Evolutionary conservation across 2,113 vertebrate species (phyloP).

Genomic region (Strix aluco): DNA sequence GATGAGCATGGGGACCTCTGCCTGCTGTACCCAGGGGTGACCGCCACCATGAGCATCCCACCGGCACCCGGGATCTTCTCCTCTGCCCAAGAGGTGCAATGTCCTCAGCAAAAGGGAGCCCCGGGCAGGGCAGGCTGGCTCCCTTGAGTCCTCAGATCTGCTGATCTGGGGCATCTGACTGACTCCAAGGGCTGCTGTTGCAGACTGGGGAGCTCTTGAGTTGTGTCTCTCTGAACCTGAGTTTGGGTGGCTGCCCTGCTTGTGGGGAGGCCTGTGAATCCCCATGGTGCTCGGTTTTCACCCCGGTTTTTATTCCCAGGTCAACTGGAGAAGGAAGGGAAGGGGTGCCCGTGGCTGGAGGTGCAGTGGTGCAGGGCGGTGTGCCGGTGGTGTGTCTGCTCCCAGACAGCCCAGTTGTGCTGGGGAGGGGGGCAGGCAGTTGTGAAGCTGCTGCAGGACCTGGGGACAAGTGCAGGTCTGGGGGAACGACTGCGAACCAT

Average conservation of each 20-base stretch:
- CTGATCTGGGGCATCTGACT: neutral
- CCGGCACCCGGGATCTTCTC: neutral
- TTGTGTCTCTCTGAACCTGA: neutral
- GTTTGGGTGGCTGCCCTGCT: neutral
- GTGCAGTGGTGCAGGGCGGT: accelerated
- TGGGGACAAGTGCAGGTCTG: accelerated
- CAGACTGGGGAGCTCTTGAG: neutral
- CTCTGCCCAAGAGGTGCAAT: neutral
- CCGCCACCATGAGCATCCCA: neutral
- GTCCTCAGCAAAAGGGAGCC: neutral
- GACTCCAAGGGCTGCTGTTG: neutral
- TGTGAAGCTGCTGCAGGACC: neutral
- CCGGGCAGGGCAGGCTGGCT: neutral
- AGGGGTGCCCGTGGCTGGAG: accelerated
- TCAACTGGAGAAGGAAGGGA: neutral
- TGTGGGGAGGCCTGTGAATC: neutral
- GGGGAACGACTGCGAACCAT: accelerated
- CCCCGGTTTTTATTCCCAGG: neutral
- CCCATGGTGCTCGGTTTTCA: neutral
- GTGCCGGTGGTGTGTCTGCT: accelerated
- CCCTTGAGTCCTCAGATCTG: neutral
- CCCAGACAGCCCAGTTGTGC: neutral
- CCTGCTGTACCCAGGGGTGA: neutral
- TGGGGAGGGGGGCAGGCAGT: neutral
- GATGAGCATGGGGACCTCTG: neutral